These are phyloP conservation scores for Pseudochirops corinnae DNA, from an alignment of 2,797 vertebrate species.

Conservation along the genomic window DNA sequence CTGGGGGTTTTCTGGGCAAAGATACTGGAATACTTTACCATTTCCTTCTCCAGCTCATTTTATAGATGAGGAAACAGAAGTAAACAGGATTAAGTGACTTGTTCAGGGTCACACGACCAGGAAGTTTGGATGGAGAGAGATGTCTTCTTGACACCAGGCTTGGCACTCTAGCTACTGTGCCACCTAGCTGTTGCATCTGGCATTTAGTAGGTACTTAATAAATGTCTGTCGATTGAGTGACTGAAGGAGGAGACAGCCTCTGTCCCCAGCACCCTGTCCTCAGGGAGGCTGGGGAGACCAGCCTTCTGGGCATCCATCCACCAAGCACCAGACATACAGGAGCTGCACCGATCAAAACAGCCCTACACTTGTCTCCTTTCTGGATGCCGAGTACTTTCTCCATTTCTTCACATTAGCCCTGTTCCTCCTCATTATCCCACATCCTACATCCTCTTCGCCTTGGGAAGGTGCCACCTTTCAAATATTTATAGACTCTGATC, in stretches of 20 bases:
- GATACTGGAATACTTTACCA: neutral
- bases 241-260: neutral
- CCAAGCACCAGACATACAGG: neutral
- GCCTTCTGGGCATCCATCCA: neutral
- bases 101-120: neutral
- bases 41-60: neutral
- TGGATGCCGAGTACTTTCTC: neutral
- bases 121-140: neutral
- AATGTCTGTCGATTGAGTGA: neutral
- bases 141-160: neutral
- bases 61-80: neutral
- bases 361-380: neutral
- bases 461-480: constrained; percentile 41
- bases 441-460: neutral
- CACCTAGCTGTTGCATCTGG: neutral
- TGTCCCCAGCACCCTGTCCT: neutral
- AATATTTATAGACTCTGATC: constrained; percentile 68
- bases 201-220: neutral
- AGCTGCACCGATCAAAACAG: neutral
- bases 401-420: neutral
- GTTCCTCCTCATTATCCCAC: neutral
- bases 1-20: neutral
- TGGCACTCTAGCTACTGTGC: neutral
- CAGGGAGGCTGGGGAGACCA: neutral
- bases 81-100: neutral